Evolutionary conservation across 2,888 invertebrate genomes (phyloP).

Genomic region (Nomada hirtipes): DNA sequence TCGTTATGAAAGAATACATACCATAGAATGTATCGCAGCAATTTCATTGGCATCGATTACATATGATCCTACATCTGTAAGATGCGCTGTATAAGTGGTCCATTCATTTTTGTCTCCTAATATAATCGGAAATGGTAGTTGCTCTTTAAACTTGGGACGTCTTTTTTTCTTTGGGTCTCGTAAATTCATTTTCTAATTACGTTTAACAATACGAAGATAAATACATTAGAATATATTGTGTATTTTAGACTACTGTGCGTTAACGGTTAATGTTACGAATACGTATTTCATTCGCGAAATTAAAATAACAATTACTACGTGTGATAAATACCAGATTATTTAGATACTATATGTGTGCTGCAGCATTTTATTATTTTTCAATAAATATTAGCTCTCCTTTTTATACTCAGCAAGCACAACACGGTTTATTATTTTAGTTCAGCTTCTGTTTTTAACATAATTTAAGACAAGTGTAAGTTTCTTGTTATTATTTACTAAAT

Average conservation of each 20-base stretch:
- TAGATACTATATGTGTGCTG: not conserved
- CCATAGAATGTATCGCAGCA: slow-evolving; percentile 87
- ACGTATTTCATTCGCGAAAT: not conserved
- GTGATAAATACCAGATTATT: not conserved
- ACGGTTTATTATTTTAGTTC: not conserved
- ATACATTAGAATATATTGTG: too few species aligned
- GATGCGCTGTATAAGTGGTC: slow-evolving; percentile 87
- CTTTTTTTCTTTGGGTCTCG: slow-evolving; percentile 85
- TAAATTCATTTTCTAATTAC: slow-evolving; percentile 83
- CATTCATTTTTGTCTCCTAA: slow-evolving; percentile 84
- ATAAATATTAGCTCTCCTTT: not conserved
- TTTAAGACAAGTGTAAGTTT: not conserved
- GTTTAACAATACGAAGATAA: not conserved
- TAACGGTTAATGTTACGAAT: not conserved
- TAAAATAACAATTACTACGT: not conserved
- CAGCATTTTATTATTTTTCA: not conserved
- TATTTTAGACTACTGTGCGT: not conserved
- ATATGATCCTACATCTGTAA: slow-evolving; percentile 89
- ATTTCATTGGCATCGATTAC: slow-evolving; percentile 87
- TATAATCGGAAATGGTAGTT: slow-evolving; percentile 83
- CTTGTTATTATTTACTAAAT: not conserved
- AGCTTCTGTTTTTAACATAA: not conserved
- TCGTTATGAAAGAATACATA: slow-evolving; percentile 59
- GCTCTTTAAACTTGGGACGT: slow-evolving; percentile 81
- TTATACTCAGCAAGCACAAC: not conserved